Percentiles rank a stretch among this genome's conserved stretches.
phyloP scores from a whole-genome alignment of 2,888 invertebrate species.

The Pristionchus entomophagus region DNA sequence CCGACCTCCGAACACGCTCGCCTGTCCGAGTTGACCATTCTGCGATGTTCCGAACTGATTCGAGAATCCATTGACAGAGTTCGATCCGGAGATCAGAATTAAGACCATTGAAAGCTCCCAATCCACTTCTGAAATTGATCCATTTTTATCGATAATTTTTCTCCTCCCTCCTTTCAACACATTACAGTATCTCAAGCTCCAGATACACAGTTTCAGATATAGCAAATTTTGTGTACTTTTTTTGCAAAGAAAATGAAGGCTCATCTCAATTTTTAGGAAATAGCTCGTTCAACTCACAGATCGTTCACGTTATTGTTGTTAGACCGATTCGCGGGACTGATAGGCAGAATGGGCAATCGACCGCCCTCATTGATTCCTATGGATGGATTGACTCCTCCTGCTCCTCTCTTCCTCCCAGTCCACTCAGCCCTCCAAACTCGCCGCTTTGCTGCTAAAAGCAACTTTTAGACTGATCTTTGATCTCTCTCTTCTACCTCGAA shows the following conservation, averaged over 20 bases:
- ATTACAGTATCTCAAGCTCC: too few relatives aligned
- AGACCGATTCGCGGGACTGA: not conserved
- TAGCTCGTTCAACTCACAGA: too few relatives aligned
- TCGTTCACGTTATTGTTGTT: not conserved
- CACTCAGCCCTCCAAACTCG: constrained; percentile 25
- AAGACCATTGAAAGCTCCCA: not conserved
- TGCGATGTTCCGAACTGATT: not conserved
- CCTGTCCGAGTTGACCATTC: constrained; percentile 1
- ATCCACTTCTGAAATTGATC: not conserved
- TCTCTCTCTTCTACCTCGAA: not conserved
- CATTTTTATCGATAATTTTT: not conserved
- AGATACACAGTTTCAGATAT: too few relatives aligned
- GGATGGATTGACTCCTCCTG: not conserved
- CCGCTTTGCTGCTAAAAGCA: not conserved
- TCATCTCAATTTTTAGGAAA: too few relatives aligned
- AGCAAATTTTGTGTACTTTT: not conserved
- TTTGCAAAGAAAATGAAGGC: not conserved
- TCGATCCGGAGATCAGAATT: constrained; percentile 12
- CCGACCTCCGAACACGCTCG: not conserved
- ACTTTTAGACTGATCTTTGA: not conserved
- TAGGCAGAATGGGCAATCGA: not conserved
- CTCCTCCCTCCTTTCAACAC: too few relatives aligned
- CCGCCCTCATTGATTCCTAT: constrained; percentile 1
- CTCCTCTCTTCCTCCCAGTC: not conserved
- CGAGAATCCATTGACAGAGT: not conserved